phyloP scores from a whole-genome alignment of 2,113 vertebrate genomes.

The Odontesthes bonariensis region DNA sequence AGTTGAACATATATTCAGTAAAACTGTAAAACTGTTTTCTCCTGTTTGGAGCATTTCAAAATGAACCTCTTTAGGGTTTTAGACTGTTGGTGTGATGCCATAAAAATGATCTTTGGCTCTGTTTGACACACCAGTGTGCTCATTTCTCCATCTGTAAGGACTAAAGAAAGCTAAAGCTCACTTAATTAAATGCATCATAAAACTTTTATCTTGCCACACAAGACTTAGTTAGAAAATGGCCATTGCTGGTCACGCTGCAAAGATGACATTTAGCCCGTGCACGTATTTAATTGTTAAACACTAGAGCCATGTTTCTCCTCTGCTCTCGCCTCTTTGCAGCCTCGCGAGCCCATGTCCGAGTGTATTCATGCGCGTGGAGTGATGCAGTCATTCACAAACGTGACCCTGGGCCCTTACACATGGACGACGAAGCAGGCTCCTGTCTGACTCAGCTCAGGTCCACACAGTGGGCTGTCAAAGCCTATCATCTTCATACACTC shows the following conservation, averaged over 20 bases:
- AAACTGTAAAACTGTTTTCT: background rate
- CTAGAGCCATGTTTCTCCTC: slow-evolving; percentile 23
- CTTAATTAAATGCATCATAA: background rate
- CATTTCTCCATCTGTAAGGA: no score
- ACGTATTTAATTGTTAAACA: slow-evolving; percentile 58
- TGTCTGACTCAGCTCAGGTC: slow-evolving; percentile 71
- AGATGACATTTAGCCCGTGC: slow-evolving; percentile 41
- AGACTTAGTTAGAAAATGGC: background rate
- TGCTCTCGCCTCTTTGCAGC: slow-evolving; percentile 20
- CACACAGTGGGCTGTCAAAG: slow-evolving; percentile 76
- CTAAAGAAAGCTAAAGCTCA: background rate
- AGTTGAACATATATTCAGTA: background rate
- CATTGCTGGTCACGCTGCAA: background rate
- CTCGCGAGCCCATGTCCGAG: slow-evolving; percentile 30
- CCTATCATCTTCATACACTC: slow-evolving; percentile 80
- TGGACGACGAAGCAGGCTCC: slow-evolving; percentile 53
- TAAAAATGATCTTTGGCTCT: background rate
- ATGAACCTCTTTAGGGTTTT: background rate
- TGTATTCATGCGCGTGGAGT: slow-evolving; percentile 57
- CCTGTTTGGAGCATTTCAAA: background rate
- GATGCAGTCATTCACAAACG: slow-evolving; percentile 50
- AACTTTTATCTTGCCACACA: background rate
- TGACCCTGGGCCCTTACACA: slow-evolving; percentile 70
- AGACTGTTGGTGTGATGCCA: background rate
- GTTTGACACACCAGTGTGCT: no score